Conservation (phyloP, 2,888 invertebrate genomes). For the Pandemis corylana region DNA sequence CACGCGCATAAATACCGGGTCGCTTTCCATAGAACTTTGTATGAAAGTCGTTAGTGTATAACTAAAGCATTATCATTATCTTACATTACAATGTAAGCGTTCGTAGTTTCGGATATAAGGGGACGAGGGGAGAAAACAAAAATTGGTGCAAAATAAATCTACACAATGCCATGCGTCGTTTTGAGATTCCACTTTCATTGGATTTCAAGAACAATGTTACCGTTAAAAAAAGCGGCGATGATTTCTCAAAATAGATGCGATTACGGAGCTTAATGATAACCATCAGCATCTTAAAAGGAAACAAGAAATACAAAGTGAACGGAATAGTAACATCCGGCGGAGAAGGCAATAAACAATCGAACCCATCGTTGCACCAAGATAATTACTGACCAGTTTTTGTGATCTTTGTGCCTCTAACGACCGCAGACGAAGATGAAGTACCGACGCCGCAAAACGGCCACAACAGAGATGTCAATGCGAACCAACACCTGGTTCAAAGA, state of each 20-base stretch:
- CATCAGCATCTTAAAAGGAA: conserved; percentile 42
- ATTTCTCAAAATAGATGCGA: conserved; percentile 38
- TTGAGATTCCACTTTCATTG: not conserved
- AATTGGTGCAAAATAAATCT: not conserved
- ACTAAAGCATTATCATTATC: no score
- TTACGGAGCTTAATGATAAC: conserved; percentile 42
- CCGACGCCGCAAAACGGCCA: conserved; percentile 54
- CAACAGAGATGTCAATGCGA: conserved; percentile 50
- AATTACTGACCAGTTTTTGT: conserved; percentile 61
- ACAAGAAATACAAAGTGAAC: conserved; percentile 56
- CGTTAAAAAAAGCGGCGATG: conserved; percentile 16
- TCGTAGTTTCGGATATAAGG: no score
- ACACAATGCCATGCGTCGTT: not conserved
- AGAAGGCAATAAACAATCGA: conserved; percentile 77
- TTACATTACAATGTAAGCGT: no score
- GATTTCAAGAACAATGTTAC: conserved; percentile 8
- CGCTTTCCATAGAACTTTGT: no score
- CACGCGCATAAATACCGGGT: no score
- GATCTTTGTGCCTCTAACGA: conserved; percentile 56
- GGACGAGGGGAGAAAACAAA: no score
- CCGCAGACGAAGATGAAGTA: conserved; percentile 58
- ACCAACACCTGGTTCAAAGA: conserved; percentile 42
- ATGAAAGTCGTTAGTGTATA: no score
- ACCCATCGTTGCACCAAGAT: conserved; percentile 68
- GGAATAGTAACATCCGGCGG: conserved; percentile 72